These are phyloP conservation scores for Rhea americana DNA, from an alignment of 2,113 vertebrate species.

Conservation along the genomic window DNA sequence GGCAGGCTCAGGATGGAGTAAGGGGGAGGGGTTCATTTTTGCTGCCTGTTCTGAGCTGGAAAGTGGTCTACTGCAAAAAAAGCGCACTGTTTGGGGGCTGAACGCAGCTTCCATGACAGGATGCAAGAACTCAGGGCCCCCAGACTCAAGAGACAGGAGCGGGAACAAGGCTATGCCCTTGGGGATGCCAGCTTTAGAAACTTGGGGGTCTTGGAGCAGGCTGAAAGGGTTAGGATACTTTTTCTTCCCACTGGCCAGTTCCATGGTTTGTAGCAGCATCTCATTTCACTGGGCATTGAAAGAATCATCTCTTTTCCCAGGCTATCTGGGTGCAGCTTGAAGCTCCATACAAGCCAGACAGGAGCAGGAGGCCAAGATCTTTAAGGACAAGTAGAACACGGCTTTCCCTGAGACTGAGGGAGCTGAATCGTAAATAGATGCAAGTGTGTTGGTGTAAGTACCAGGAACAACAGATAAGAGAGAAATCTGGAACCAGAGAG, in stretches of 20 bases:
- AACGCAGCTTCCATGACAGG: not conserved
- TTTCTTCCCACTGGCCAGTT: not conserved
- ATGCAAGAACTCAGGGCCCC: not conserved
- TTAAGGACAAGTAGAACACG: not conserved
- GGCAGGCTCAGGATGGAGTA: not conserved
- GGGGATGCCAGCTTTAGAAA: not conserved
- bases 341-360: not conserved
- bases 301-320: not conserved
- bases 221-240: not conserved
- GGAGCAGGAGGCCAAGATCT: not conserved
- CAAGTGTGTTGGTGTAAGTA: not conserved
- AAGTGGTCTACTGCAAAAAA: not conserved
- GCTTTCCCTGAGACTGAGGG: not conserved
- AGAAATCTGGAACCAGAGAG: not conserved
- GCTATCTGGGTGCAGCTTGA: not conserved
- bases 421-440: not conserved
- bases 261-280: not conserved
- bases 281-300: not conserved
- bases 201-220: too few relatives aligned
- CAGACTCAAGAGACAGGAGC: not conserved
- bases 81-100: not conserved
- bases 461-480: not conserved
- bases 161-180: not conserved
- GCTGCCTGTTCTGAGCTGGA: not conserved
- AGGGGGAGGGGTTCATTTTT: not conserved